These are phyloP conservation scores for Ciona savignyi DNA, from an alignment of 23 tunicate species.

Conservation along the genomic window DNA sequence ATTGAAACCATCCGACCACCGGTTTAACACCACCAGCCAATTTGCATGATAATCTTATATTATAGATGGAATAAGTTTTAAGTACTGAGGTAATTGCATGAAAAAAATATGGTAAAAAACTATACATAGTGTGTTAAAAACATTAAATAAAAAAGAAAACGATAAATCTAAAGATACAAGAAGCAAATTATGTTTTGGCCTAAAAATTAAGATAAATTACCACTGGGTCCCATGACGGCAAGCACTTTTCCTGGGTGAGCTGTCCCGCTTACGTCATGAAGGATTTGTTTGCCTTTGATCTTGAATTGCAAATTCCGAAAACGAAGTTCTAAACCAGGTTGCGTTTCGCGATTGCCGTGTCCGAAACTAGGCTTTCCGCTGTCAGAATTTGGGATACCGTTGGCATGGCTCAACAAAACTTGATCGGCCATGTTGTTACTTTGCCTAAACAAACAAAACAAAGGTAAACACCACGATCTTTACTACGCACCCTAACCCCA, in stretches of 20 bases:
- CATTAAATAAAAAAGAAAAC: too few species aligned
- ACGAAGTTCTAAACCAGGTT: constrained; percentile 61
- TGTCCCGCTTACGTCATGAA: constrained; percentile 73
- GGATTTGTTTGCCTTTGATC: constrained; percentile 61
- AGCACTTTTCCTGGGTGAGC: constrained; percentile 78
- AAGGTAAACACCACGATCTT: not conserved
- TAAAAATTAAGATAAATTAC: constrained; percentile 32
- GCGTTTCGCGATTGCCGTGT: constrained; percentile 17
- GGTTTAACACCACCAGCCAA: too few species aligned
- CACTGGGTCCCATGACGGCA: constrained; percentile 96
- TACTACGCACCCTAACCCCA: too few species aligned
- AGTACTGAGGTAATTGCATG: too few species aligned
- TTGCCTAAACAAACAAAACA: too few species aligned
- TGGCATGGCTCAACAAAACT: constrained; percentile 6
- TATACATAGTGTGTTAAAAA: too few species aligned
- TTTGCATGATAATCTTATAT: too few species aligned
- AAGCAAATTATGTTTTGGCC: too few species aligned
- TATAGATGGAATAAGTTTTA: too few species aligned
- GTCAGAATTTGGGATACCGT: not conserved
- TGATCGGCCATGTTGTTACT: constrained; percentile 32
- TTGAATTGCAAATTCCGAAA: constrained; percentile 45
- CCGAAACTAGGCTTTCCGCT: constrained; percentile 20
- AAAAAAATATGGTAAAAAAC: too few species aligned
- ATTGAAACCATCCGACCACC: too few species aligned
- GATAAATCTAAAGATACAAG: too few species aligned